Percentiles rank a stretch among this genome's conserved stretches.
These are phyloP conservation scores for Sebastiscus tertius DNA, from an alignment of 2,797 vertebrate genomes.

Conservation along the genomic window DNA sequence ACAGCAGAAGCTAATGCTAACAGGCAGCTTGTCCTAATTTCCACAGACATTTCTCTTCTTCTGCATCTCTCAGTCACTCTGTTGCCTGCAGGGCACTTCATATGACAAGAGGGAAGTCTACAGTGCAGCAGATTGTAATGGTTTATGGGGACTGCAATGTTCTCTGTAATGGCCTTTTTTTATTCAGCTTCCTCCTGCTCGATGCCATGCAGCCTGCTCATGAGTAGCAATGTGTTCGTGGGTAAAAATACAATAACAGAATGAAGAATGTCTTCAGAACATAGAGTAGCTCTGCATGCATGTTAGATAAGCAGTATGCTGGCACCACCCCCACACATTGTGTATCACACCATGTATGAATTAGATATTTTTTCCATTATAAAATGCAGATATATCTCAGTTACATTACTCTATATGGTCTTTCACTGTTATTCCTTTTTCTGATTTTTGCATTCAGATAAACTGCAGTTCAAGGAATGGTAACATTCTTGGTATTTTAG, in stretches of 20 bases:
- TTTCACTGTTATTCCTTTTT: background rate
- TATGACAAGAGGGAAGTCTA: slow-evolving; percentile 22
- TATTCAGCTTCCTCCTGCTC: background rate
- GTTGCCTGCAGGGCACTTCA: slow-evolving; percentile 32
- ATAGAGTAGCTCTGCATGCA: slow-evolving; percentile 66
- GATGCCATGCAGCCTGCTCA: background rate
- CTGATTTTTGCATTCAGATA: background rate
- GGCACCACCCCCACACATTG: slow-evolving; percentile 14
- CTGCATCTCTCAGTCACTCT: slow-evolving; percentile 20
- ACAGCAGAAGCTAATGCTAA: background rate
- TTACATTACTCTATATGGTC: background rate
- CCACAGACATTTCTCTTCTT: slow-evolving; percentile 36
- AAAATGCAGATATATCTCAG: background rate
- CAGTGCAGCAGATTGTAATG: slow-evolving; percentile 12
- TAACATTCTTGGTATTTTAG: background rate
- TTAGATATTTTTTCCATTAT: slow-evolving; percentile 12
- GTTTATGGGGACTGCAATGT: background rate
- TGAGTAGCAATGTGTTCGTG: background rate
- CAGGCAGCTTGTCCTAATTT: slow-evolving; percentile 36
- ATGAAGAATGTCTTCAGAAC: slow-evolving; percentile 20
- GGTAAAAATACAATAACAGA: background rate
- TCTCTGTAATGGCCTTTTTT: background rate
- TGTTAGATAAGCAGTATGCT: slow-evolving; percentile 46
- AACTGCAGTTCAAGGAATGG: background rate
- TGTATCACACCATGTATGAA: slow-evolving; percentile 1